Conservation (phyloP, 2,113 vertebrate species). For the Seriola rivoliana region DNA sequence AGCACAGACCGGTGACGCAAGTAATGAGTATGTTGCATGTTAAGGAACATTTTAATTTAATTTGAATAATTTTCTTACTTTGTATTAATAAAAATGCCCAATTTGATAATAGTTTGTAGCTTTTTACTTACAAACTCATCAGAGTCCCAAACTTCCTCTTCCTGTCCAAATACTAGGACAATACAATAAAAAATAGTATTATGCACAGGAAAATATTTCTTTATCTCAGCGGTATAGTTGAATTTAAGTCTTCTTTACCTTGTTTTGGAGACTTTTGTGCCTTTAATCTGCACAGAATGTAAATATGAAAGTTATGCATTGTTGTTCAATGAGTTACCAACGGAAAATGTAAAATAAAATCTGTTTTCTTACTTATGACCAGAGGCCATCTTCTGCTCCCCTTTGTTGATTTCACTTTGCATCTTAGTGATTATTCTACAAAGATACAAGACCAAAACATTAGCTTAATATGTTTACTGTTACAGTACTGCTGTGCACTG, state of each 20-base stretch:
- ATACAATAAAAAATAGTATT: not conserved
- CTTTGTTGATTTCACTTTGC: constrained; percentile 60
- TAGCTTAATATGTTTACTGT: not conserved
- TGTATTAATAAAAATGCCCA: not conserved
- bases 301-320: fast-evolving
- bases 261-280: not conserved
- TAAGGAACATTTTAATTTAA: not conserved
- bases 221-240: not conserved
- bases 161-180: constrained; percentile 13
- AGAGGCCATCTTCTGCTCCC: constrained; percentile 30
- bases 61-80: not conserved
- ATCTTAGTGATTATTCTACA: constrained; percentile 56
- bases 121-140: constrained; percentile 63
- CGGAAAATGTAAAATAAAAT: not conserved
- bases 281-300: constrained; percentile 33
- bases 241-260: constrained; percentile 33
- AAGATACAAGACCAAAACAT: not conserved
- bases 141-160: constrained; percentile 18
- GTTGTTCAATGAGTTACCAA: not conserved
- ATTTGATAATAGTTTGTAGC: not conserved
- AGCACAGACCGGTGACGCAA: not conserved
- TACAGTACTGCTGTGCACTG: not conserved
- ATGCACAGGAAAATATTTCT: not conserved
- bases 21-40: not conserved
- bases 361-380: constrained; percentile 40